Conservation (phyloP, 2,888 invertebrate genomes). For the Gibbula magus region DNA sequence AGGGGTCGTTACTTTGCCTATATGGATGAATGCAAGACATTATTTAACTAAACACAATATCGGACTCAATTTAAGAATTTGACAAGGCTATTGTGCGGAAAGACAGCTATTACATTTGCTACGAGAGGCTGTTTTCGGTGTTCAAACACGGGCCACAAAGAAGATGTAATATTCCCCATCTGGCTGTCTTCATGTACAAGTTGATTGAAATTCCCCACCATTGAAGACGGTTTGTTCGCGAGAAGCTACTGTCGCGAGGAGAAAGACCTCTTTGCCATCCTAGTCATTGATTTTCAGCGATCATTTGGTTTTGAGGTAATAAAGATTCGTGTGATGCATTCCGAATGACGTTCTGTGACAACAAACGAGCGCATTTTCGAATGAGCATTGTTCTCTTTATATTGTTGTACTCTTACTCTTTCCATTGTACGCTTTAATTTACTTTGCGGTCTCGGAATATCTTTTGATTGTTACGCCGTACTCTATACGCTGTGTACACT, state of each 20-base stretch:
- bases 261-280: conserved; percentile 9
- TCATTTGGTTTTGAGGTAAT: conserved; percentile 28
- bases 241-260: background rate
- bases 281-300: conserved; percentile 14
- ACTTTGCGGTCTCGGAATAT: too few species aligned
- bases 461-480: too few species aligned
- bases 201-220: conserved; percentile 20
- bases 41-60: conserved; percentile 20
- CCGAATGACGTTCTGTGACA: background rate
- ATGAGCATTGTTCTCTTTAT: too few species aligned
- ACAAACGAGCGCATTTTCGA: too few species aligned
- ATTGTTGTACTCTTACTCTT: too few species aligned
- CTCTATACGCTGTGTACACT: too few species aligned
- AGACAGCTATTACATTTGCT: background rate
- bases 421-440: too few species aligned
- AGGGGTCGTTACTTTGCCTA: background rate
- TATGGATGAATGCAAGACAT: background rate
- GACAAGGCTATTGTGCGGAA: background rate
- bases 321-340: conserved; percentile 10
- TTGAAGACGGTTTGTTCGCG: conserved; percentile 6
- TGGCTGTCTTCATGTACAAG: background rate
- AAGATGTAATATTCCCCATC: conserved; percentile 14
- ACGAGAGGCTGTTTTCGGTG: background rate
- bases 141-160: conserved; percentile 6
- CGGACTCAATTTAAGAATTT: conserved; percentile 18